Base-by-base conservation (phyloP, 2,888 invertebrate species). In the Lepidochrysops patricia region DNA sequence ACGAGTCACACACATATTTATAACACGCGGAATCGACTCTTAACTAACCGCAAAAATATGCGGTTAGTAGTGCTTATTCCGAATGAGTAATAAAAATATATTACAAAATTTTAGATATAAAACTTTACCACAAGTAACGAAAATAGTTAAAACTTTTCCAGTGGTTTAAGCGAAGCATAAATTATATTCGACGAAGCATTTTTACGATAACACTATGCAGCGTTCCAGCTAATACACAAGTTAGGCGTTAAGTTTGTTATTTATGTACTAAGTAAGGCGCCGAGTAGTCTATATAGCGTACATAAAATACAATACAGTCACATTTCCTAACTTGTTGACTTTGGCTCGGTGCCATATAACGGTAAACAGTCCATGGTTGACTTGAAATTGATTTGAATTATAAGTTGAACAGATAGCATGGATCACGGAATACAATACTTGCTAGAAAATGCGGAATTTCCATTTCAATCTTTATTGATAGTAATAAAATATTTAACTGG, bases 271-370 rank as follows among this genome's bases (percentile, higher is more conserved):
- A 54, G 27, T 54, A 54, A 54, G 54, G 32, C 54, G 54, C 32
- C 54, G 29, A 54, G 19, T 29, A 54, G 54, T 19, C 54, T 54
- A 29, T 54, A 15, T 19, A 29, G 23, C 9, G 12, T 12, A 32
- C 54, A 29, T 54, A 54, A 54, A 49, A 32, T 32, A 54, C 54
- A 29, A 50, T 32, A 49, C 50, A 49, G 25, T 34, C 32, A 25
- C 34, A 58, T 50, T 32, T 32, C 32, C 57, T 58, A 60, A 64
- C 65, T 66, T 67, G 68, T 67, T 67, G 66, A 58, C 60, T 52
- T 52, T 68, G 68, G 67, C 68, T 60, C 32, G 2, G 6, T 57
- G 66, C 68, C 68, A 66, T 60, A 23, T 43, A 37, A 26, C 37
- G 32, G 54, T 54, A 54, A 54, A 54, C 32, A 54, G 54, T 54